Base-by-base conservation (phyloP, 2,797 vertebrate species). In the Steatocranus sp. region DNA sequence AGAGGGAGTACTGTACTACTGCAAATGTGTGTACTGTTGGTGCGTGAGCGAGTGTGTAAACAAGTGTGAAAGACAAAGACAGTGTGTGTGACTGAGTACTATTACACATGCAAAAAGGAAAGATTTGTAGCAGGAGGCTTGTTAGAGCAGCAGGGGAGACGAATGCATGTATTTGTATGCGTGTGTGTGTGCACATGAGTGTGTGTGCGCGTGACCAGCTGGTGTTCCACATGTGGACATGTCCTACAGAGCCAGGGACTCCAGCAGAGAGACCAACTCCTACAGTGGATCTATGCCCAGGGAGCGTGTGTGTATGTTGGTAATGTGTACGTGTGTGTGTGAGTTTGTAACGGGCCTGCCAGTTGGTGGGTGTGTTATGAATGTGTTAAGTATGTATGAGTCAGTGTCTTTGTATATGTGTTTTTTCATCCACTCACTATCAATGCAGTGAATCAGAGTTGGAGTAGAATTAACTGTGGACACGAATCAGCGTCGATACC, bases 221-320 rank as follows among this genome's bases (percentile, higher is more conserved):
- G 87, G 90, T 87, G 84, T 84, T 91, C 76, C 87, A 91, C 89
- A 92, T 93, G 91, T 91, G 90, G 90, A 89, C 81, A 7, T 36
- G 81, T 91, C 86, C 86, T 51, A 53, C 82, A 41, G 76, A 89
- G 83, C 83, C 86, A 85, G 75, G 48, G 81, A 86, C 84, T 84
- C 90, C 90, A 86, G 83, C 89, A 78, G 74, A 88, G 85, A 87
- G 73, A 76, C 79, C 63, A 66, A 82, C 86, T 88, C 80, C 79
- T 75, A 81, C 73, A 66, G 78, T 83, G 86, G 87, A 81, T 79
- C 58, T 12, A 74, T 68, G 80, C 87, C 83, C 84, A 36, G 85
- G 12, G 86, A 79, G 87, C 79, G 63, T 76, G 68, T 78, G 70
- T 78, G 66, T 78, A 63, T 70, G 81, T 48, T 58, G n/a, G 75